Evolutionary conservation across 2,113 vertebrate genomes (phyloP), one percentile per base, ranked within the genome.

Genomic region (Phalacrocorax carbo): DNA sequence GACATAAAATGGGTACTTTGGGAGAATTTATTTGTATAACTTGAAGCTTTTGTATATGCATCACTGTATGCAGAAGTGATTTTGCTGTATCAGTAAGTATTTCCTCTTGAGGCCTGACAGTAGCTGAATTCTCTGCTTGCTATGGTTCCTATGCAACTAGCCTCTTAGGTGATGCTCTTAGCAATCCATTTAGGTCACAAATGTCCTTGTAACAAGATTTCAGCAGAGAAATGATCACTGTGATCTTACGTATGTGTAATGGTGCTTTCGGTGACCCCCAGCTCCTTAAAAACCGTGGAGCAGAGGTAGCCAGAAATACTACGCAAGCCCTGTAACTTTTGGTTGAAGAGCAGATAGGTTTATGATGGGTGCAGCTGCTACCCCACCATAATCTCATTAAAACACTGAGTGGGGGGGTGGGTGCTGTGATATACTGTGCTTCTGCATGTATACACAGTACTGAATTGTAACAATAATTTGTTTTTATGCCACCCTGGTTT

Each of bases 371-470:
- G 73, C 18, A 88, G 64, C 51, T 52, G 32, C n/a, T 82, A 13
- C 26, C 7, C 32, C 10, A 36, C 36, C 0, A 0, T 11, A 46
- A 49, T 32, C 49, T 73, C 5, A 6, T 46, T 29, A 16, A 51
- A 82, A 34, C 30, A 36, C 12, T 0, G 0, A 48, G 5, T n/a
- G n/a, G 42, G 48, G 48, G 26, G 36, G 26, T 2, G 1, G 23
- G 23, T 1, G 2, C 48, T 38, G 10, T 11, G 20, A 32, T 22
- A 13, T 3, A 2, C 27, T 16, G 13, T 36, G 64, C 68, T 85
- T 87, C 36, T 91, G 34, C 18, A 8, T 12, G 10, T 18, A 57
- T 18, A 57, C 30, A 7, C 4, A 11, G 11, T 65, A 38, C 27
- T 29, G 14, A 82, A 42, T 23, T 49, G 13, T 64, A 68, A 64